A percentile compares a stretch with the other conserved stretches of the same genome.
Conservation (phyloP, 92 coral and sea anemone species). For the Chrysogorgia sp. region DNA sequence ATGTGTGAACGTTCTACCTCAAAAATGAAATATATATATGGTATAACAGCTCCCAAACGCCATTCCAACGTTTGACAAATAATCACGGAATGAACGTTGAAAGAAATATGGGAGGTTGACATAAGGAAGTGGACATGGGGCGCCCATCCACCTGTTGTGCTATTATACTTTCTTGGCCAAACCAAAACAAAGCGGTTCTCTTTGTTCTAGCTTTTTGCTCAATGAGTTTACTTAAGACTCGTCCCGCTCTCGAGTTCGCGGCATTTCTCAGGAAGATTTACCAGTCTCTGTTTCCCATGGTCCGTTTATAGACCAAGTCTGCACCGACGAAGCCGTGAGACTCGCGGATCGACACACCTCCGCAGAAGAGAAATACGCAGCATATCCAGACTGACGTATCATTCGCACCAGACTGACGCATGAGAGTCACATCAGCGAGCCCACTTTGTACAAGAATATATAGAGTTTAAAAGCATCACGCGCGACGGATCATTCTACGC, state of each 20-base stretch:
- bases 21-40: too few species aligned
- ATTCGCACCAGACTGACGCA: too few species aligned
- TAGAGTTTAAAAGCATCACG: too few species aligned
- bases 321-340: neutral
- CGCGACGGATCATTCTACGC: too few species aligned
- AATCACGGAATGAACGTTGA: neutral
- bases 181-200: constrained; percentile 4
- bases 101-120: neutral
- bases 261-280: neutral
- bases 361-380: neutral
- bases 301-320: neutral
- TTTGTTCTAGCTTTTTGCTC: neutral
- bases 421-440: too few species aligned
- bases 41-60: neutral
- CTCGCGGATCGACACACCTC: neutral
- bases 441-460: too few species aligned
- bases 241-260: neutral
- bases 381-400: too few species aligned
- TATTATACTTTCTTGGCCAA: neutral
- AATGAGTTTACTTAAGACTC: neutral
- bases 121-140: neutral
- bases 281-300: neutral
- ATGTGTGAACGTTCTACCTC: too few species aligned
- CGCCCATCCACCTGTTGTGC: neutral
- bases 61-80: neutral